Conservation (phyloP, 2,888 invertebrate species). For the Drosophila siamana region DNA sequence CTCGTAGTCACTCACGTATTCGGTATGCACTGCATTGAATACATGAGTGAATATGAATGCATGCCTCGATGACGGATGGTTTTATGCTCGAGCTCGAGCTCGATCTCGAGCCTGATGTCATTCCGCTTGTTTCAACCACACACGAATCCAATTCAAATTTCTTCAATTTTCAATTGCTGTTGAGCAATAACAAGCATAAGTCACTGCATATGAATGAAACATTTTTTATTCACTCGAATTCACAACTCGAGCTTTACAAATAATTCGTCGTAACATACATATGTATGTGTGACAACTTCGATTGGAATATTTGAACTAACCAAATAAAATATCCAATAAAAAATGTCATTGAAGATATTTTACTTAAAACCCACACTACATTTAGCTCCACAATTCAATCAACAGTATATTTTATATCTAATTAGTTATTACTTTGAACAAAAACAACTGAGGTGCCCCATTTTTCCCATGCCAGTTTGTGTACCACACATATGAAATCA, state of each 20-base stretch:
- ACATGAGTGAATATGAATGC: constrained; percentile 77
- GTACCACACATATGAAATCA: no score
- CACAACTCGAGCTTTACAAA: constrained; percentile 7
- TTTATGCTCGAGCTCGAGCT: constrained; percentile 26
- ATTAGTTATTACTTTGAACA: no score
- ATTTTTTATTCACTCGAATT: constrained; percentile 24
- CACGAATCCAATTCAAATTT: constrained; percentile 57
- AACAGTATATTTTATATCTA: no score
- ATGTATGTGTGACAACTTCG: neutral
- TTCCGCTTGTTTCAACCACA: constrained; percentile 57
- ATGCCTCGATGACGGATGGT: constrained; percentile 66
- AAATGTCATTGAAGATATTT: no score
- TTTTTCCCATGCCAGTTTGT: no score
- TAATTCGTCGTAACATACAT: neutral
- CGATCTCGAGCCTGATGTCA: constrained; percentile 5
- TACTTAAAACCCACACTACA: no score
- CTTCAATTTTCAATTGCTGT: constrained; percentile 51
- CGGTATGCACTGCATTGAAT: constrained; percentile 65
- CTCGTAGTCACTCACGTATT: constrained; percentile 15
- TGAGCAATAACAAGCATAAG: constrained; percentile 67
- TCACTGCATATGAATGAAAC: constrained; percentile 55
- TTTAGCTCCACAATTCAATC: no score
- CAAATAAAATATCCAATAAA: no score
- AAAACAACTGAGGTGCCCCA: no score
- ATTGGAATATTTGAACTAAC: no score